phyloP scores from a whole-genome alignment of 2,888 invertebrate species.

The Netelia inedita region DNA sequence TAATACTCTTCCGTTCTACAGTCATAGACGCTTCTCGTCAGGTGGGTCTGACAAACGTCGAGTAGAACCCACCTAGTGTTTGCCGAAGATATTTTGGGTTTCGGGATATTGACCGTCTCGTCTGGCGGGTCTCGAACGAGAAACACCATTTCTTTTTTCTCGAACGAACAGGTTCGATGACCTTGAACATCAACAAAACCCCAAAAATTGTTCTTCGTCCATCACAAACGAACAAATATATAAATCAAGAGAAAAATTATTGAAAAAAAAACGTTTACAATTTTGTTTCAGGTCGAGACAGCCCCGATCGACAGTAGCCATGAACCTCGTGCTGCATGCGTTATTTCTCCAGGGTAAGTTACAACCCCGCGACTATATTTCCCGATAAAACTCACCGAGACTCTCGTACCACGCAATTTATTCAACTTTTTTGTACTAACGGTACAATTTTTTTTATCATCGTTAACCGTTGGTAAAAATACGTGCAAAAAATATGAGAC shows the following conservation, averaged over 20 bases:
- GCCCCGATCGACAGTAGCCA: conserved; percentile 80
- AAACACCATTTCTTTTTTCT: neutral
- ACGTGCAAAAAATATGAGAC: neutral
- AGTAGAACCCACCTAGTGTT: neutral
- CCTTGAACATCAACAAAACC: neutral
- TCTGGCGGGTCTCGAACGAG: neutral
- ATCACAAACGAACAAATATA: neutral
- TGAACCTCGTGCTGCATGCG: conserved; percentile 85
- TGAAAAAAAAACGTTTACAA: conserved; percentile 19
- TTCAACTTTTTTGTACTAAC: no score
- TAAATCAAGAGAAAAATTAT: neutral
- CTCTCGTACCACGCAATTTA: no score
- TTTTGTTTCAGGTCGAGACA: conserved; percentile 79
- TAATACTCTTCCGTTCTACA: neutral
- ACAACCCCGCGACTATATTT: neutral
- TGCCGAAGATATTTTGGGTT: neutral
- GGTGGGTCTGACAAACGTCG: neutral
- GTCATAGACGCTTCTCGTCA: neutral
- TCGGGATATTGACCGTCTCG: conserved; percentile 41
- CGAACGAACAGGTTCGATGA: neutral
- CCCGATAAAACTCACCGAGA: neutral
- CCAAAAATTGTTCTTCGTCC: neutral
- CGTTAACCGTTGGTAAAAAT: neutral
- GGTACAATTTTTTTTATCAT: neutral
- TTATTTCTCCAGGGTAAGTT: conserved; percentile 83